Percentiles rank a stretch among this genome's conserved stretches.
These are phyloP conservation scores for Hyposoter dolosus DNA, from an alignment of 2,888 invertebrate genomes.

Conservation along the genomic window DNA sequence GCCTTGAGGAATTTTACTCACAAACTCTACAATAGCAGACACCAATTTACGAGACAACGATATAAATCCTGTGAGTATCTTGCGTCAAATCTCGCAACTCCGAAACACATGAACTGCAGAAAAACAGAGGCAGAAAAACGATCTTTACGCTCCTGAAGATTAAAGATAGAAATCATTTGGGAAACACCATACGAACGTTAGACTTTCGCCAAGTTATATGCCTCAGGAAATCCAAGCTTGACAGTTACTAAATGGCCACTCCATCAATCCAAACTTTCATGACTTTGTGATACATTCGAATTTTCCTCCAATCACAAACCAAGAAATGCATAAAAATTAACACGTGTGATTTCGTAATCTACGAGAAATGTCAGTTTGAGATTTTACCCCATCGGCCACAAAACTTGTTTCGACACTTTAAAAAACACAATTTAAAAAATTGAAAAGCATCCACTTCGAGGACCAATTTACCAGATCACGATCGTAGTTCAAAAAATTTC, in stretches of 20 bases:
- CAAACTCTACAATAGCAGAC: background rate
- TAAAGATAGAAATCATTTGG: slow-evolving; percentile 12
- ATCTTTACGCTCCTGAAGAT: slow-evolving; percentile 8
- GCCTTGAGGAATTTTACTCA: background rate
- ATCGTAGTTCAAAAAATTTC: slow-evolving; percentile 40
- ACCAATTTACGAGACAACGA: slow-evolving; percentile 19
- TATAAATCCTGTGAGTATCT: slow-evolving; percentile 24
- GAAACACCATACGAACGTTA: background rate
- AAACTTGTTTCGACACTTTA: background rate
- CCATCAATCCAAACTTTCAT: background rate
- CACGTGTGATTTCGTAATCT: background rate
- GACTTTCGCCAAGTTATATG: slow-evolving; percentile 12
- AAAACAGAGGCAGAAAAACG: slow-evolving; percentile 21
- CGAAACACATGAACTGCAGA: background rate
- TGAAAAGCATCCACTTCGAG: background rate
- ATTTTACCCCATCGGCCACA: background rate
- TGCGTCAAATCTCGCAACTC: background rate
- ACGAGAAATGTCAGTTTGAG: background rate
- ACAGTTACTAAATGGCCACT: slow-evolving; percentile 5
- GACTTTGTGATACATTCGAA: background rate
- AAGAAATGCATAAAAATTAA: background rate
- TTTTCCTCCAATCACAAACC: background rate
- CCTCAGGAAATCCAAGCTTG: background rate
- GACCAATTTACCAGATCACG: slow-evolving; percentile 10
- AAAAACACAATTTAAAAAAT: background rate